These are phyloP conservation scores for Cyprinus carpio DNA, from an alignment of 2,113 vertebrate species.

Conservation along the genomic window DNA sequence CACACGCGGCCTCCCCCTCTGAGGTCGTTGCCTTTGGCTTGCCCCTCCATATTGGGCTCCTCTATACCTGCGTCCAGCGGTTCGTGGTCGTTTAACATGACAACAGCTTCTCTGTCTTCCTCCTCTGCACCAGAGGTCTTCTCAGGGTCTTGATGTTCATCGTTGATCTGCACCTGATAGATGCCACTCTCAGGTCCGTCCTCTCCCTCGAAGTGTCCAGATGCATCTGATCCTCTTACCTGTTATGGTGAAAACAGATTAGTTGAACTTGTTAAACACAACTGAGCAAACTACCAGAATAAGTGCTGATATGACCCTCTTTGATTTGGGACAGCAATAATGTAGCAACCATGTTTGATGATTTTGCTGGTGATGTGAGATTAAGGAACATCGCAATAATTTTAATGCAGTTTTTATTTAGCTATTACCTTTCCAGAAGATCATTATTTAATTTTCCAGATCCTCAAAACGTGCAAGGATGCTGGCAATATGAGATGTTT, in stretches of 20 bases:
- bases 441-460: neutral
- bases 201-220: slow-evolving; percentile 67
- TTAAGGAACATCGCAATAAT: neutral
- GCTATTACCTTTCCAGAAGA: neutral
- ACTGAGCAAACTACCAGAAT: neutral
- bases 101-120: slow-evolving; percentile 53
- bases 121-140: slow-evolving; percentile 46
- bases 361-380: neutral
- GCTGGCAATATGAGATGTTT: neutral
- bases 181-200: slow-evolving; percentile 73
- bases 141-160: slow-evolving; percentile 68
- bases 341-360: neutral
- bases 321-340: neutral
- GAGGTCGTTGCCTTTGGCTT: slow-evolving; percentile 26
- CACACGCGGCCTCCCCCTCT: slow-evolving; percentile 58
- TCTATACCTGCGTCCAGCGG: slow-evolving; percentile 56
- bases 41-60: slow-evolving; percentile 48
- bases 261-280: neutral
- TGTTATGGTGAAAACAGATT: slow-evolving; percentile 48
- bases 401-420: neutral
- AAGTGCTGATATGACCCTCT: neutral
- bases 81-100: slow-evolving; percentile 45
- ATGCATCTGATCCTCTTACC: slow-evolving; percentile 64
- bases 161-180: slow-evolving; percentile 78
- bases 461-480: neutral